Evolutionary conservation across 2,113 vertebrate genomes (phyloP), one percentile per base, ranked within the genome.

Genomic region (Dicaeum eximium): DNA sequence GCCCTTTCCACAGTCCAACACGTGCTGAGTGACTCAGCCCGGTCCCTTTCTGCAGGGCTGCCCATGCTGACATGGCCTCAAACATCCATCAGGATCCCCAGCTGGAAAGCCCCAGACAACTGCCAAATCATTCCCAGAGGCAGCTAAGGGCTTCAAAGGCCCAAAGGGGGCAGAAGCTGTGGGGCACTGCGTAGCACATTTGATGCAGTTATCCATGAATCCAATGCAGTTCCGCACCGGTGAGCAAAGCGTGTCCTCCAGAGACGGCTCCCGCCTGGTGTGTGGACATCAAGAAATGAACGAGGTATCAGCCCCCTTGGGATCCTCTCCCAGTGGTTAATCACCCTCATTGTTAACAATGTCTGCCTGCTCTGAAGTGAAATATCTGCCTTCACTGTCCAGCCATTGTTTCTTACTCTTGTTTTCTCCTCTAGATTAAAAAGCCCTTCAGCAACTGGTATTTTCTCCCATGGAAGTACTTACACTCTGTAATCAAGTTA

Each of bases 371-470:
- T 96, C 93, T 89, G 31, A 95, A 94, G 95, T 79, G 71, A 72
- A 97, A 86, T 92, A 94, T 91, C 94, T 95, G 93, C 51, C 93
- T 96, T 85, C 86, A 86, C 61, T 93, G 83, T 89, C 94, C 86
- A 95, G 93, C 95, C 75, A 97, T 95, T 96, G 95, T 95, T 95
- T 87, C 78, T 84, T 81, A 82, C 77, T 91, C 86, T 92, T 93
- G 80, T 93, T 97, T 96, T 95, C 89, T 95, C 91, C 37, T 78
- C 94, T 69, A 87, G 86, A 95, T 95, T 92, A 96, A 95, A 97
- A 96, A 95, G 91, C 96, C 94, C 95, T 96, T 96, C 86, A 97
- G 96, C 94, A 95, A 91, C 48, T 93, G 73, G 72, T 92, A 53
- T 96, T 95, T 95, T 95, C 86, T 95, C 77, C 89, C 92, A 95